Evolutionary conservation across 2,113 vertebrate genomes (phyloP).

Genomic region (Peucedramus taeniatus): DNA sequence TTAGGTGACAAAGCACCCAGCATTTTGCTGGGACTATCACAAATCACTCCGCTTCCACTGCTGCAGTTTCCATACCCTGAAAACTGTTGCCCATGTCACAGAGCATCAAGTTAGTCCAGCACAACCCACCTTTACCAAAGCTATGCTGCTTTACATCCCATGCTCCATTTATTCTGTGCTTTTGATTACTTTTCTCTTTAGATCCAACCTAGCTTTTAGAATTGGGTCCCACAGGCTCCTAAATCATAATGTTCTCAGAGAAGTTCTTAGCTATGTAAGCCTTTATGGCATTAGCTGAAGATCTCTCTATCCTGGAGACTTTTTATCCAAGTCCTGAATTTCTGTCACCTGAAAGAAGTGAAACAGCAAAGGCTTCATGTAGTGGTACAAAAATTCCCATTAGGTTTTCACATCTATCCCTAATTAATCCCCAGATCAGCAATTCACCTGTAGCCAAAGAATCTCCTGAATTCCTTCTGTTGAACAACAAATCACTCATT

Average conservation of each 20-base stretch:
- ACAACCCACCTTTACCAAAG: neutral
- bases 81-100: accelerated
- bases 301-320: neutral
- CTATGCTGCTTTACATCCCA: neutral
- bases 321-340: neutral
- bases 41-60: neutral
- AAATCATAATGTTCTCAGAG: neutral
- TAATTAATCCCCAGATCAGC: neutral
- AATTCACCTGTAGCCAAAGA: neutral
- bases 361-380: neutral
- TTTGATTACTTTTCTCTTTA: neutral
- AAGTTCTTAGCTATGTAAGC: neutral
- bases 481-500: neutral
- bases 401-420: neutral
- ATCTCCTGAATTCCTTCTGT: neutral
- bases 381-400: neutral
- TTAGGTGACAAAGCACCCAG: neutral
- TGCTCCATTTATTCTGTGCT: neutral
- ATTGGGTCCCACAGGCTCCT: neutral
- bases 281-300: neutral
- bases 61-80: neutral
- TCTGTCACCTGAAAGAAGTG: neutral
- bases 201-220: neutral
- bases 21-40: neutral
- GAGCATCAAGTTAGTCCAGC: neutral